Conservation (phyloP, 2,797 vertebrate genomes). For the Trichosurus vulpecula region DNA sequence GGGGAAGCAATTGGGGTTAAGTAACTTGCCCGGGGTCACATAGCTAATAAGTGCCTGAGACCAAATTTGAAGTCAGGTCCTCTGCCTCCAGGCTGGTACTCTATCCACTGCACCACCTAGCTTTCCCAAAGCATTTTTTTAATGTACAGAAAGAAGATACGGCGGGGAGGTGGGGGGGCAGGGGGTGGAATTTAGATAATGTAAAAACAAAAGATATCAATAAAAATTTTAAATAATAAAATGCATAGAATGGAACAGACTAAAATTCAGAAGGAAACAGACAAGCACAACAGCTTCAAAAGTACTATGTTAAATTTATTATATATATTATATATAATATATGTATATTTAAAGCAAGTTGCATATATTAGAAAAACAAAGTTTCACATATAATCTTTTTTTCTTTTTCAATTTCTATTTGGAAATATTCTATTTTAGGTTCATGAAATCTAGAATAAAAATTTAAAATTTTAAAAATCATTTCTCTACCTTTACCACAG, state of each 20-base stretch:
- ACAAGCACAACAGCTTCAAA: neutral
- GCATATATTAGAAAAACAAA: neutral
- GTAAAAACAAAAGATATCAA: neutral
- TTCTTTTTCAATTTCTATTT: neutral
- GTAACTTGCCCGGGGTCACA: neutral
- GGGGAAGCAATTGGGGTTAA: neutral
- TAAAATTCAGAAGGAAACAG: neutral
- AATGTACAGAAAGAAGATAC: neutral
- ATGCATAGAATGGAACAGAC: neutral
- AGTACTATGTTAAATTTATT: neutral
- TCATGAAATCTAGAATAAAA: neutral
- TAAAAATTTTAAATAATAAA: neutral
- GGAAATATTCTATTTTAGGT: neutral
- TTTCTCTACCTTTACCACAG: neutral
- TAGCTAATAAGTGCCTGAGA: neutral
- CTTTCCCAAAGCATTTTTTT: neutral
- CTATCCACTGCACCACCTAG: neutral
- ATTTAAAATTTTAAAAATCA: neutral
- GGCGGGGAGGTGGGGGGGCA: too few relatives aligned
- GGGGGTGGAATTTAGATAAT: neutral
- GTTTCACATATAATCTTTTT: neutral
- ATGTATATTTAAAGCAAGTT: neutral
- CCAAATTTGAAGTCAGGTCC: neutral
- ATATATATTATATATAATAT: neutral
- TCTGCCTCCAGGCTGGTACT: neutral